Conservation (phyloP, 2,888 invertebrate species). For the Eretmocerus hayati region DNA sequence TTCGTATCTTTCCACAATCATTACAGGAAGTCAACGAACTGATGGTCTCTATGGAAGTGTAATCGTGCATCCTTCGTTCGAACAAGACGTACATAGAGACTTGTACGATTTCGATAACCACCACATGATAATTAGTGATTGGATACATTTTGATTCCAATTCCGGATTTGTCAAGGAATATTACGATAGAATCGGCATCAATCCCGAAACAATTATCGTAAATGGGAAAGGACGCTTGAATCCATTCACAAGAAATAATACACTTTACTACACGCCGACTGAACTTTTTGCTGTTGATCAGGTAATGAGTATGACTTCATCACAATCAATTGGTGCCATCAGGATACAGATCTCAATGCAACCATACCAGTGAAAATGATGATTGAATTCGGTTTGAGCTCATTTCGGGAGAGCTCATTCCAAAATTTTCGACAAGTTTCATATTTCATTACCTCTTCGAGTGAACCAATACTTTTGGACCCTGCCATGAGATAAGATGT, state of each 20-base stretch:
- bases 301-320: conserved; percentile 44
- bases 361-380: too few relatives aligned
- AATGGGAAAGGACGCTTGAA: conserved; percentile 69
- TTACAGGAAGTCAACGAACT: conserved; percentile 77
- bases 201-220: conserved; percentile 71
- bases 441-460: background rate
- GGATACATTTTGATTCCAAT: conserved; percentile 67
- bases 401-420: too few relatives aligned
- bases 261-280: conserved; percentile 50
- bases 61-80: conserved; percentile 63
- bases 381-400: too few relatives aligned
- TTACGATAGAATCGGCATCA: conserved; percentile 73
- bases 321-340: too few relatives aligned
- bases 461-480: background rate
- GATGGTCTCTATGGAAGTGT: conserved; percentile 78
- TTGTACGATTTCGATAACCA: conserved; percentile 79
- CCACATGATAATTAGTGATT: conserved; percentile 70
- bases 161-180: conserved; percentile 75
- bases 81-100: conserved; percentile 56
- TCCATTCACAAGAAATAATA: conserved; percentile 29
- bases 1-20: too few relatives aligned
- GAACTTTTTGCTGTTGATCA: conserved; percentile 61
- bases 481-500: background rate
- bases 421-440: too few relatives aligned
- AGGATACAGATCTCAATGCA: too few relatives aligned